Evolutionary conservation across 2,797 vertebrate species (phyloP).

Genomic region (Ctenochaetus hawaiiensis): DNA sequence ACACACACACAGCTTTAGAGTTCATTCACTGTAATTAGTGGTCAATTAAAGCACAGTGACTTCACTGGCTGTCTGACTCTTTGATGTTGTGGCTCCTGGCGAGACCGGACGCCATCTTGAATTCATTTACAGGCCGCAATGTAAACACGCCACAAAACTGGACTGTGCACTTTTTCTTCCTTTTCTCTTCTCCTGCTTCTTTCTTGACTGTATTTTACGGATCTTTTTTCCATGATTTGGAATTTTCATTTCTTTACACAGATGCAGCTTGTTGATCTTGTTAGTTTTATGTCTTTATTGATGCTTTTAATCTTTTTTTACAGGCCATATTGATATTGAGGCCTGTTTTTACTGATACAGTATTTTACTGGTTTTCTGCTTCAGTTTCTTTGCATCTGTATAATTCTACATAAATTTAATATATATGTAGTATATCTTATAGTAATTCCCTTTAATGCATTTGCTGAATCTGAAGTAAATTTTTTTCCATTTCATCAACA

Average conservation of each 20-base stretch:
- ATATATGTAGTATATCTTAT: too few relatives aligned
- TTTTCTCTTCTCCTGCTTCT: conserved; percentile 12
- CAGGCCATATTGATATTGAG: too few relatives aligned
- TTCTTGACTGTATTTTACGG: neutral
- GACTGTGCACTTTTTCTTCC: conserved; percentile 21
- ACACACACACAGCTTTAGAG: conserved; percentile 34
- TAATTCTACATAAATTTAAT: too few relatives aligned
- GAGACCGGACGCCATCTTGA: conserved; percentile 90
- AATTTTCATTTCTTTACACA: neutral
- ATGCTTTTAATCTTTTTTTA: neutral
- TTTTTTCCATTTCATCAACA: too few relatives aligned
- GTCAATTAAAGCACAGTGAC: conserved; percentile 87
- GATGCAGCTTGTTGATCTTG: neutral
- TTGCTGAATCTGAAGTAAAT: too few relatives aligned
- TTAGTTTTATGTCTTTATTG: neutral
- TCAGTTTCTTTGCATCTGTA: too few relatives aligned
- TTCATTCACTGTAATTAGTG: conserved; percentile 89
- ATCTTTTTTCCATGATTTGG: conserved; percentile 23
- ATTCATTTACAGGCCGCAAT: conserved; percentile 89
- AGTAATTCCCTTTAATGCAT: too few relatives aligned
- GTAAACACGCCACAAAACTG: conserved; percentile 82
- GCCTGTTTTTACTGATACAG: too few relatives aligned
- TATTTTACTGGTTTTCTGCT: too few relatives aligned
- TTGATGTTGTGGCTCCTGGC: conserved; percentile 73
- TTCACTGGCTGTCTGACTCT: conserved; percentile 70